Base-by-base conservation (phyloP, 2,888 invertebrate genomes). In the Macaria notata region DNA sequence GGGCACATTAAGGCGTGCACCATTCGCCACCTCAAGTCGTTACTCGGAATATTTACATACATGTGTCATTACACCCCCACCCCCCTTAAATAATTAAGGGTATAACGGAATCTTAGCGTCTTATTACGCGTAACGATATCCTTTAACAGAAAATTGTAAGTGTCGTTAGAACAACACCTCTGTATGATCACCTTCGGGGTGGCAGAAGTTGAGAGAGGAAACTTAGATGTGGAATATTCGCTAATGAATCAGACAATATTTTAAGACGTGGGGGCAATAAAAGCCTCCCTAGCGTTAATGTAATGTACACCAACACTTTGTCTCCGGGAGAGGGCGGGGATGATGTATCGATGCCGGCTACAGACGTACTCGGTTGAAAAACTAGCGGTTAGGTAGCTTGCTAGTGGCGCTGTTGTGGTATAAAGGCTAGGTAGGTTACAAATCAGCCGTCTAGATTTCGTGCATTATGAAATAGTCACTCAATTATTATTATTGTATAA, bases 211-310 rank as follows among this genome's bases (percentile, higher is more conserved):
- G 54, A 59, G 59, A 54, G 54, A 84, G 84, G 83, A 85, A 89
- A 90, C 87, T 89, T 89, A 88, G 88, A 90, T 87, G 89, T 86
- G 85, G 84, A 88, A 89, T 88, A 90, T 88, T 83, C 89, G 85
- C 89, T 90, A 91, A 91, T 90, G 90, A 91, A 91, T 91, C 91
- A 91, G 91, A 88, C 90, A 90, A 91, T 90, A 91, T 91, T 91
- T 91, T 90, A 90, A 89, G 88, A 85, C 81, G 82, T 73, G 86
- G 87, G 83, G 89, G 90, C 86, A 88, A 90, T 91, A 90, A 91
- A 89, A 86, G 72, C 86, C 72, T 82, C 86, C 86, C 82, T 69
- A 83, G 85, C 83, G 77, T 86, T 89, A 88, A 88, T 88, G 89
- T 89, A 88, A 88, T 88, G 89, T 89, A 85, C 81, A 86, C 86